Percentiles rank a stretch among this genome's conserved stretches.
These are phyloP conservation scores for Porites divaricata DNA, from an alignment of 92 coral and sea anemone species.

Conservation along the genomic window DNA sequence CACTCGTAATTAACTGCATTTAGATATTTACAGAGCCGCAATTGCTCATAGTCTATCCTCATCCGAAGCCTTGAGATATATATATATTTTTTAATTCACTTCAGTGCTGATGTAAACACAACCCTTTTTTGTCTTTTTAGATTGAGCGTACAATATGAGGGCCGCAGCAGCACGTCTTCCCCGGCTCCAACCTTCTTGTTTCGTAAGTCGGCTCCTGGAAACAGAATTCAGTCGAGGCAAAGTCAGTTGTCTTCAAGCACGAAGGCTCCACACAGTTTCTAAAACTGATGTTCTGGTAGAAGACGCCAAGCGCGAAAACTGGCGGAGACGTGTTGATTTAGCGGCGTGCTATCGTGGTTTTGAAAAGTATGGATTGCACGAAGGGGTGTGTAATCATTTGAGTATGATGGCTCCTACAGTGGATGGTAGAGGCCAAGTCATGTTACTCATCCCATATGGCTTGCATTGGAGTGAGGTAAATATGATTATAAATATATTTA, in stretches of 20 bases:
- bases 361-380: conserved; percentile 62
- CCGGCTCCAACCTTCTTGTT: conserved; percentile 6
- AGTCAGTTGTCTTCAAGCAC: neutral
- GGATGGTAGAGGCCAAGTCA: conserved; percentile 75
- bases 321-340: conserved; percentile 80
- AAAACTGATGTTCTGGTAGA: conserved; percentile 13
- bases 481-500: too few species aligned
- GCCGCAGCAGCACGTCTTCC: neutral
- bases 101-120: neutral
- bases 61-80: neutral
- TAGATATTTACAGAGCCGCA: neutral
- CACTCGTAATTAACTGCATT: too few species aligned
- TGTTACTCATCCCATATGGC: conserved; percentile 83
- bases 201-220: conserved; percentile 3
- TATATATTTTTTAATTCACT: neutral
- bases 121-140: conserved; percentile 1
- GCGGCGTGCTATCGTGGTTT: conserved; percentile 82
- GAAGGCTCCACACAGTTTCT: conserved; percentile 2
- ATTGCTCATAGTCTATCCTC: neutral
- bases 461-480: conserved; percentile 90
- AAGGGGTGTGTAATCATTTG: conserved; percentile 91
- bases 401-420: conserved; percentile 88
- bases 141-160: neutral
- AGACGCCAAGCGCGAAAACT: conserved; percentile 67
- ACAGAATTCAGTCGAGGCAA: neutral